A percentile compares a stretch with the other conserved stretches of the same genome.
phyloP scores from a whole-genome alignment of 2,797 vertebrate genomes.

The Smutsia gigantea region DNA sequence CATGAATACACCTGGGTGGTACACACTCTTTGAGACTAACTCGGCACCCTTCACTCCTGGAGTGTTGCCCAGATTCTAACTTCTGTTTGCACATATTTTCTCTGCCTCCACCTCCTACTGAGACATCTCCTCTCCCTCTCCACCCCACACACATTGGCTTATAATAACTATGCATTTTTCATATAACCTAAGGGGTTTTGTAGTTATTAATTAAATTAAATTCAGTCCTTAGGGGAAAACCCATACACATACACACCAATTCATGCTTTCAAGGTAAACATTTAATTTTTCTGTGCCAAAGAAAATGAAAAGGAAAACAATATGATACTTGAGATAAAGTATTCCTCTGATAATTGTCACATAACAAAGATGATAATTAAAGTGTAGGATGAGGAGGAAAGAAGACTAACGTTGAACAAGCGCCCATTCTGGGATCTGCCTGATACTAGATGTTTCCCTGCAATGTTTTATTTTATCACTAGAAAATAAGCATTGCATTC shows the following conservation, averaged over 20 bases:
- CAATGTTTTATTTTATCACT: background rate
- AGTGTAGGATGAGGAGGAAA: background rate
- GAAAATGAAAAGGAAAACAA: constrained; percentile 59
- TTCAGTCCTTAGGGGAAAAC: constrained; percentile 1
- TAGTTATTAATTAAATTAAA: constrained; percentile 71
- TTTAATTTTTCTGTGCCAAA: constrained; percentile 51
- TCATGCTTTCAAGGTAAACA: constrained; percentile 52
- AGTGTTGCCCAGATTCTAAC: background rate
- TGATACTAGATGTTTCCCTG: background rate
- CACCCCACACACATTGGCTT: background rate
- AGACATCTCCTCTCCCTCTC: background rate
- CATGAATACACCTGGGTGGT: background rate
- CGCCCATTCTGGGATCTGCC: background rate
- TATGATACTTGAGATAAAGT: constrained; percentile 29
- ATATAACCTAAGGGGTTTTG: constrained; percentile 42
- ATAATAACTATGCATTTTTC: constrained; percentile 40
- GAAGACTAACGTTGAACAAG: background rate
- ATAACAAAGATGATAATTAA: constrained; percentile 39
- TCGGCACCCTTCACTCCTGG: background rate
- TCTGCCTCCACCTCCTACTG: background rate
- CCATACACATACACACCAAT: background rate
- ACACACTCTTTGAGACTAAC: background rate
- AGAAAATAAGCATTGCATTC: background rate
- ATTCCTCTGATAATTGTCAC: constrained; percentile 42
- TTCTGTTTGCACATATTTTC: background rate